Base-by-base conservation (phyloP, 2,113 vertebrate species). In the Sterrhoptilus dennistouni region DNA sequence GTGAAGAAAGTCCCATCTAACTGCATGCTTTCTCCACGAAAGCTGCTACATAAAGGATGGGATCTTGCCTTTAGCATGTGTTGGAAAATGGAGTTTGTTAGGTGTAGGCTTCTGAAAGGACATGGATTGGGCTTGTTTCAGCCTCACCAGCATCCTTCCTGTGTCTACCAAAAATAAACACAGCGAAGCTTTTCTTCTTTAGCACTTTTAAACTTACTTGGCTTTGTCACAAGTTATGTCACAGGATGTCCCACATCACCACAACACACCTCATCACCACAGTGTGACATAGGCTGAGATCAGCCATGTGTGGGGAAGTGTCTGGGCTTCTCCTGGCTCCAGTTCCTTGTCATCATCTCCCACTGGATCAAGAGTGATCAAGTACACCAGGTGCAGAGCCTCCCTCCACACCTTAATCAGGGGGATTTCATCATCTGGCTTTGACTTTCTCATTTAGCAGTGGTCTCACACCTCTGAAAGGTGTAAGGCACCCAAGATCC, bases 231-330 rank as follows among this genome's bases (percentile, higher is more conserved):
- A 56, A 36, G 49, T 24, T 68, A 53, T 92, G 86, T 90, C 86
- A 95, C 93, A 95, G 95, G 92, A 95, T 92, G 70, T 90, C 57
- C 86, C 90, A 72, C 49, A 90, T 40, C 80, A 68, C 87, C 54
- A 31, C 68, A 77, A 54, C 31, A 70, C 9, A 85, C 29, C 21
- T 2, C 68, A 90, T 59, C 64, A 65, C 64, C 22, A 2, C 65
- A 50, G 86, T 21, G 4, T 45, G 77, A 95, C 56, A 78, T 1
- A 11, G 70, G 53, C 57, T 76, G 66, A 65, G 75, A 69, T 83
- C 83, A 36, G 38, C 79, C 7, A 0, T 27, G 15, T 0, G 1
- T 21, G 45, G 21, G 83, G 65, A 84, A 71, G 76, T 38, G 25
- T 18, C 31, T 42, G 53, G 36, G 61, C 31, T 17, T 23, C 54